phyloP scores from a whole-genome alignment of 2,888 invertebrate genomes.

The Acanthoscelides obtectus region DNA sequence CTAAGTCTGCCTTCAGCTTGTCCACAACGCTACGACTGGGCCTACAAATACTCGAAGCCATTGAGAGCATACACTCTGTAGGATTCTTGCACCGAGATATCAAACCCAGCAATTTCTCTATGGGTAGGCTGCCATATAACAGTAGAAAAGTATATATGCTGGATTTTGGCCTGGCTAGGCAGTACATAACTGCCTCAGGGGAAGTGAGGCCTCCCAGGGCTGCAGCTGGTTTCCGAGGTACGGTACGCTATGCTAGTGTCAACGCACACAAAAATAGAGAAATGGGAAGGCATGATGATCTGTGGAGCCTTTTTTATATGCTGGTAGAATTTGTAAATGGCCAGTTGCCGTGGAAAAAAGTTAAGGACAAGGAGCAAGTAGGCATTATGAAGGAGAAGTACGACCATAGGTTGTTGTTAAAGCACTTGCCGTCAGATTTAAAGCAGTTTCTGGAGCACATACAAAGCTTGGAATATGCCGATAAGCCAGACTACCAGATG shows the following conservation, averaged over 20 bases:
- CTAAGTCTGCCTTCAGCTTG: constrained; percentile 92
- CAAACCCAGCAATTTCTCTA: too few relatives aligned
- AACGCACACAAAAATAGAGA: too few relatives aligned
- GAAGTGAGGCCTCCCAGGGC: constrained; percentile 94
- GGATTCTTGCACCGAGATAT: too few relatives aligned
- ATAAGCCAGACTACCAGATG: constrained; percentile 94
- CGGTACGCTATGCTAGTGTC: constrained; percentile 96
- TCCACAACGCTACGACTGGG: constrained; percentile 94
- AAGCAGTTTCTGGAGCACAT: too few relatives aligned
- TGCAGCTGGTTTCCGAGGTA: constrained; percentile 96
- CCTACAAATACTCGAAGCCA: constrained; percentile 92
- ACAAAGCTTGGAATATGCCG: constrained; percentile 90
- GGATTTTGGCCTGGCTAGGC: constrained; percentile 96
- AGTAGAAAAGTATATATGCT: constrained; percentile 98
- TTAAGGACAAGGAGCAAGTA: constrained; percentile 97
- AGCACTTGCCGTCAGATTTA: too few relatives aligned
- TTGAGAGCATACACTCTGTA: too few relatives aligned
- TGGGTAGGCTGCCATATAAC: too few relatives aligned
- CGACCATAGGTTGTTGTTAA: too few relatives aligned
- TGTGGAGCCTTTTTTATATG: constrained; percentile 99
- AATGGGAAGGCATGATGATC: constrained; percentile 99
- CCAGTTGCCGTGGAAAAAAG: constrained; percentile 96
- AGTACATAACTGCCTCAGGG: constrained; percentile 94
- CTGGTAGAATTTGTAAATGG: too few relatives aligned
- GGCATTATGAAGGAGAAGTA: constrained; percentile 97